Evolutionary conservation across 2,888 invertebrate genomes (phyloP), one percentile per base, ranked within the genome.

Genomic region (Cheiracanthium punctorium): DNA sequence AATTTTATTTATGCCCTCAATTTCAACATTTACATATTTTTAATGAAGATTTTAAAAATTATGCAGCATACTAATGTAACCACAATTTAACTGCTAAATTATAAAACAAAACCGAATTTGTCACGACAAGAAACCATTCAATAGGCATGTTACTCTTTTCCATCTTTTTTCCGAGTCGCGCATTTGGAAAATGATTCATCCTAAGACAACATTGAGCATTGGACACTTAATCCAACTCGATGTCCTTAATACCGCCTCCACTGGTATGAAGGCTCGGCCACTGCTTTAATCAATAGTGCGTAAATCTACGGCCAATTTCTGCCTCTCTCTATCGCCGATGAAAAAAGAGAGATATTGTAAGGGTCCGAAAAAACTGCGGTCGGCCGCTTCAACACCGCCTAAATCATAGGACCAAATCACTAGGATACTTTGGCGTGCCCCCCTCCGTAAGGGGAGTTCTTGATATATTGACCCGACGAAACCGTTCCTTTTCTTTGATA

Each of bases 381-480:
- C 67, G 30, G 67, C 67, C 67, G 67, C 67, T n/a, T 71, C 71
- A 71, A 41, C 71, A 71, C 41, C 33, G 71, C 12, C 71, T 71
- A 71, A 71, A 71, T 71, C 71, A 71, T 28, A 43, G 7, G 58
- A 17, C 58, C 58, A 58, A 58, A 58, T 58, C 58, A 5, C 58
- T 7, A 24, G 12, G 24, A 24, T 24, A 24, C 20, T 24, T n/a
- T 58, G 20, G 12, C 41, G 28, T 20, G 33, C 71, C 28, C 32
- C 69, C 69, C 17, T 8, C 28, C 14, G 28, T 14, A 20, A 10
- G 41, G 32, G 41, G 41, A 17, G 12, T 20, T 2, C 71, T 71
- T 71, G 71, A 71, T 71, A 17, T 71, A 71, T 71, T 28, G 71
- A 41, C 41, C 71, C 71, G 71, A 71, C 41, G 71, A 71, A 41